Percentiles rank a stretch among this genome's conserved stretches.
These are phyloP conservation scores for Laupala kohalensis DNA, from an alignment of 1,140 invertebrate genomes.

Conservation along the genomic window DNA sequence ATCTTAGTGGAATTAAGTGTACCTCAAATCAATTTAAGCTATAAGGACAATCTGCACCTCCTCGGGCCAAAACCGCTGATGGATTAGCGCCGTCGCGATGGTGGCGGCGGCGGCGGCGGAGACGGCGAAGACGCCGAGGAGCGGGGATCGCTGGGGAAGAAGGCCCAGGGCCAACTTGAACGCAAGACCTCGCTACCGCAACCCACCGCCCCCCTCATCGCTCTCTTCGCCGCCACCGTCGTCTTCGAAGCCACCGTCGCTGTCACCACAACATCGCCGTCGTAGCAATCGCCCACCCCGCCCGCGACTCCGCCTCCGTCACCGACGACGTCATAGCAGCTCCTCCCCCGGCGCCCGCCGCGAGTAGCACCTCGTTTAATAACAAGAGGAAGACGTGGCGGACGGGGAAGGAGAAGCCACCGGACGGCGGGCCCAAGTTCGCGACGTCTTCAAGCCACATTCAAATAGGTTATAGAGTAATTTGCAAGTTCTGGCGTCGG, in stretches of 20 bases:
- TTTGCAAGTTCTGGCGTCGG: neutral
- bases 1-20: neutral
- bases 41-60: neutral
- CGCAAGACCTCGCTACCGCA: neutral
- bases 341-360: too few species aligned
- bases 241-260: too few species aligned
- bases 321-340: too few species aligned
- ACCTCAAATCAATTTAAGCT: neutral
- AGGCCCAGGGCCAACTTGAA: neutral
- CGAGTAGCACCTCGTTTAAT: neutral
- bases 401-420: neutral
- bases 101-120: too few species aligned
- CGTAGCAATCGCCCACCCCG: too few species aligned
- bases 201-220: too few species aligned
- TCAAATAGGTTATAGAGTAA: neutral
- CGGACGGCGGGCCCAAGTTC: neutral
- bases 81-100: neutral
- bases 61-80: neutral
- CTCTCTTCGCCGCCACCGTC: too few species aligned
- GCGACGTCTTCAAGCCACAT: neutral
- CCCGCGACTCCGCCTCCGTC: too few species aligned
- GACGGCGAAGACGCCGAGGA: too few species aligned
- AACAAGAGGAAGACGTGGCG: neutral
- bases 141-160: neutral
- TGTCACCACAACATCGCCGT: too few species aligned